Base-by-base conservation (phyloP, 2,888 invertebrate genomes). In the Tetragonisca angustula region DNA sequence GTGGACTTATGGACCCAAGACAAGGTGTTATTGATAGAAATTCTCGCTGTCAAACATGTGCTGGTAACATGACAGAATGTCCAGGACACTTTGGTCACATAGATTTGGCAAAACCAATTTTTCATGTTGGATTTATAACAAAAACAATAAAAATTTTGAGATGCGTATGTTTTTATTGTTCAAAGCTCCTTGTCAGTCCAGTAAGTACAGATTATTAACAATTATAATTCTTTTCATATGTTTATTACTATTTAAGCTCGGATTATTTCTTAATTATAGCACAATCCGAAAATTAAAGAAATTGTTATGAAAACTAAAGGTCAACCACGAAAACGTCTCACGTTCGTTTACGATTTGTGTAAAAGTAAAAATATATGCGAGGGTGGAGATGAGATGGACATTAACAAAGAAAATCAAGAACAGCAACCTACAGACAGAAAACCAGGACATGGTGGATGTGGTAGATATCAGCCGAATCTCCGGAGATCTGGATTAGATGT, bases 61-160 rank as follows among this genome's bases (percentile, higher is more conserved):
- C 99, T 84, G 98, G 99, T 68, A 99, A 98, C 93, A 98, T 99
- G 98, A 98, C 98, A 0, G 99, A 99, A 94, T 99, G 99, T 94
- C 99, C 99, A 4, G 99, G 99, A 2, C 99, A 99, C 95, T 99
- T 99, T 95, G 99, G 99, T 5, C 99, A 99, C 94, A 98, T 99
- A 91, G 99, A 99, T 95, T 95, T 99, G 88, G 97, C 99, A 0
- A 99, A 99, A 94, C 99, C 99, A 32, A 99, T 99, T 0, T 99
- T 98, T 95, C 99, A 99, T 94, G 97, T 99, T 93, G 99, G 99
- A 59, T 99, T 99, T 93, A 96, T 99, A 74, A 98, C 98, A 56
- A 99, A 99, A 95, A 98, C 98, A 0, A 98, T 99, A 87, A 99
- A 99, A 95, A 97, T 99, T 83, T 95, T 99, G n/a, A 96, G 99